These are phyloP conservation scores for Tetranychus piercei DNA, from an alignment of 2,888 invertebrate species.

Conservation along the genomic window DNA sequence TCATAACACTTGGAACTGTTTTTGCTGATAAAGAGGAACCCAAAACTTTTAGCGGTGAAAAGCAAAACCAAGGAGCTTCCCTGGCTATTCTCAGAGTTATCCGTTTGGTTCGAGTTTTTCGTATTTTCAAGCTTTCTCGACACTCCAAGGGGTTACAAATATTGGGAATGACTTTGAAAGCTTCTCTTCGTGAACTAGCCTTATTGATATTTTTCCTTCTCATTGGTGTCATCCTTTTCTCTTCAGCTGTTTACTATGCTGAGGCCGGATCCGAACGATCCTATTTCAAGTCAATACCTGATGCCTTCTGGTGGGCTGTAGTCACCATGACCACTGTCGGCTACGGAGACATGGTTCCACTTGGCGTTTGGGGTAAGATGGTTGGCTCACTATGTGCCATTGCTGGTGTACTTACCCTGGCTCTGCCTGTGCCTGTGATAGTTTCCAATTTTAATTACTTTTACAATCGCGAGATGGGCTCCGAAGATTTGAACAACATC, in stretches of 20 bases:
- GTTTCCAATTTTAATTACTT: constrained; percentile 99
- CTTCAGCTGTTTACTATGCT: constrained; percentile 85
- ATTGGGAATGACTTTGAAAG: constrained; percentile 91
- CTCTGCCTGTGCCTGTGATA: constrained; percentile 96
- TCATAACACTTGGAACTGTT: constrained; percentile 35
- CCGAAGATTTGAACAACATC: constrained; percentile 96
- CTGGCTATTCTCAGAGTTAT: constrained; percentile 95
- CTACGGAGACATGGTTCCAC: constrained; percentile 99
- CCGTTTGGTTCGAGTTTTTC: constrained; percentile 94
- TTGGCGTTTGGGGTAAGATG: constrained; percentile 97
- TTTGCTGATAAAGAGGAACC: constrained; percentile 17
- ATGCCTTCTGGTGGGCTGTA: constrained; percentile 85
- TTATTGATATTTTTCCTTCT: constrained; percentile 99
- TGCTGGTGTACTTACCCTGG: constrained; percentile 97
- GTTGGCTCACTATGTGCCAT: constrained; percentile 97
- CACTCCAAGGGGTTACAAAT: constrained; percentile 99
- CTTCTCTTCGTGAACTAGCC: constrained; percentile 97
- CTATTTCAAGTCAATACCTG: constrained; percentile 63
- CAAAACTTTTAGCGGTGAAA: background rate
- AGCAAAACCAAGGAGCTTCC: constrained; percentile 82
- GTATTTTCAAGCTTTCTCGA: constrained; percentile 97
- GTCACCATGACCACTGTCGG: constrained; percentile 98
- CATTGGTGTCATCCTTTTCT: constrained; percentile 89
- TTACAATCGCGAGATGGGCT: constrained; percentile 98
- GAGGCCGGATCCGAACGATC: constrained; percentile 76